Conservation (phyloP, 2,797 vertebrate genomes). For the Oophaga sylvatica region DNA sequence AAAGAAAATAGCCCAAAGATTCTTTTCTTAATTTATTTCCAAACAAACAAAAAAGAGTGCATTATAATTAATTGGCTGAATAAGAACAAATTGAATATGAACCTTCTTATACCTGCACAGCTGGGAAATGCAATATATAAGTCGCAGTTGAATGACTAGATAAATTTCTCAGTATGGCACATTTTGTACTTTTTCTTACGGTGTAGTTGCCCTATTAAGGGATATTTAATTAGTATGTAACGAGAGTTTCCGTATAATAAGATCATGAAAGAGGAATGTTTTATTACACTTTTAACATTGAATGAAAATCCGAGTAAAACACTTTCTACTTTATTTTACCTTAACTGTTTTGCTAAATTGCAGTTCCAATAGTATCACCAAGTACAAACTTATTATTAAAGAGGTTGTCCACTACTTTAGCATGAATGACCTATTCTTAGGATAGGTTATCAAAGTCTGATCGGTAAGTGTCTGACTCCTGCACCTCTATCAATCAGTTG, state of each 20-base stretch:
- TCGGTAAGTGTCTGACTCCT: too few relatives aligned
- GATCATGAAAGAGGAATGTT: not conserved
- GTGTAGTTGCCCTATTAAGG: constrained; percentile 24
- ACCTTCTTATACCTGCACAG: constrained; percentile 64
- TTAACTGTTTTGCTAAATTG: not conserved
- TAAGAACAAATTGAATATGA: constrained; percentile 63
- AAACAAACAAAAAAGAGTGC: constrained; percentile 67
- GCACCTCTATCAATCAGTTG: too few relatives aligned
- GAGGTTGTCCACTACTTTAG: too few relatives aligned
- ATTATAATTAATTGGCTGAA: constrained; percentile 66
- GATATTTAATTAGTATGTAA: constrained; percentile 63
- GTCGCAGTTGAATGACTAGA: constrained; percentile 65
- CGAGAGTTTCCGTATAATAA: constrained; percentile 58
- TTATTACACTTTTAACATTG: constrained; percentile 26
- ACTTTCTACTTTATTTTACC: not conserved
- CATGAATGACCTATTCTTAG: too few relatives aligned
- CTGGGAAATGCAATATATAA: constrained; percentile 62
- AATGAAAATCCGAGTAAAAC: not conserved
- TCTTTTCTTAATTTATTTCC: constrained; percentile 61
- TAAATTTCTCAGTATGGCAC: constrained; percentile 59
- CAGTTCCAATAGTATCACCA: not conserved
- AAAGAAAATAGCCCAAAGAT: constrained; percentile 63
- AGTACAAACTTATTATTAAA: not conserved
- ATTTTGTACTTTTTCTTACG: constrained; percentile 42
- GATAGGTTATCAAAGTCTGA: too few relatives aligned